Base-by-base conservation (phyloP, 2,888 invertebrate genomes). In the Teleogryllus oceanicus region DNA sequence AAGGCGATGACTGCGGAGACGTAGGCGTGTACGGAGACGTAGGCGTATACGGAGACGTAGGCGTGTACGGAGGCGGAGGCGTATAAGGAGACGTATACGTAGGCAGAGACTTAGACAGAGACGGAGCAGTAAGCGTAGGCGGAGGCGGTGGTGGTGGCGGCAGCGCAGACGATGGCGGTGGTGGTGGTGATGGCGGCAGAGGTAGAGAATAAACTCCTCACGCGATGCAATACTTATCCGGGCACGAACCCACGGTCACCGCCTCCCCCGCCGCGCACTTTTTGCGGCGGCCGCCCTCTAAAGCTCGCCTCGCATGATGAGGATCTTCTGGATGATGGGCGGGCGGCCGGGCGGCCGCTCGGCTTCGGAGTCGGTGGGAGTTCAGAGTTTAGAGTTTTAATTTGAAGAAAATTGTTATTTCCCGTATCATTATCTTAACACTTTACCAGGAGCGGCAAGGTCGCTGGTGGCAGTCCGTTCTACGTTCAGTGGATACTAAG, bases 351-450 rank as follows among this genome's bases (percentile, higher is more conserved):
- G 62, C 62, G n/a, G 62, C 62, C 62, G 62, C n/a, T n/a, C 10
- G 62, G n/a, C n/a, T 62, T 18, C 62, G 11, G 11, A 62, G n/a
- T 18, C 62, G 62, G 62, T 5, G 16, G n/a, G 62, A 62, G 62
- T 11, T 62, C 62, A 62, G n/a, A 62, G 62, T 62, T 62, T 18
- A 62, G 62, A 62, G 62, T 62, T 62, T 62, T 62, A 62, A 62
- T 62, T 62, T 62, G 62, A 62, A 62, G 62, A 62, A 62, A 62
- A 62, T 62, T 62, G 62, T 62, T 62, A 11, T 62, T 62, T 62
- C 62, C 62, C 62, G 62, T 62, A 62, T 62, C 62, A 62, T 62
- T 62, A 62, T 62, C 62, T n/a, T n/a, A 62, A 62, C 62, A 62
- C 62, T 62, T 62, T 62, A 62, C 11, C n/a, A 11, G 62, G 62